Conservation (phyloP, 2,888 invertebrate species). For the Brenthis hecate region DNA sequence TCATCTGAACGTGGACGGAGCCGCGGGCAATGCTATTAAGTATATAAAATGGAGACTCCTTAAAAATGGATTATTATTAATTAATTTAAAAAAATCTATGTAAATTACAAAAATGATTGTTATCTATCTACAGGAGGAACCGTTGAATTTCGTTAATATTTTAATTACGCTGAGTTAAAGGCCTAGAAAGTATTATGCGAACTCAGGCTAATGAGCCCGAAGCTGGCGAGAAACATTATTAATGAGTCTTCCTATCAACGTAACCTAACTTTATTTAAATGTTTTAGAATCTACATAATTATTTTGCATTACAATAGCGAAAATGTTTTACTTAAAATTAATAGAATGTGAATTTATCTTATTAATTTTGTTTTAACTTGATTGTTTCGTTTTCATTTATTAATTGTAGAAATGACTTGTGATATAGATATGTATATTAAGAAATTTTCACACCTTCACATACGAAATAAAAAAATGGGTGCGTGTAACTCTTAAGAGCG, state of each 20-base stretch:
- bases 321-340: background rate
- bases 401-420: too few species aligned
- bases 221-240: constrained; percentile 37
- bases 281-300: constrained; percentile 7
- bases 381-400: too few species aligned
- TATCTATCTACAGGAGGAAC: constrained; percentile 11
- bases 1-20: too few species aligned
- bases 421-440: too few species aligned
- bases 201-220: constrained; percentile 37
- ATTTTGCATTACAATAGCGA: constrained; percentile 8
- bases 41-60: background rate
- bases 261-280: constrained; percentile 25
- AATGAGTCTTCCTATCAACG: constrained; percentile 34
- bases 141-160: constrained; percentile 24
- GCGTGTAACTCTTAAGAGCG: too few species aligned
- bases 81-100: background rate
- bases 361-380: too few species aligned
- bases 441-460: too few species aligned
- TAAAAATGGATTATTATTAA: background rate
- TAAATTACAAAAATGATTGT: constrained; percentile 3
- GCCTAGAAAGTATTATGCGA: constrained; percentile 39
- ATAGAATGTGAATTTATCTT: too few species aligned
- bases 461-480: too few species aligned
- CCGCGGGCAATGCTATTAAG: too few species aligned
- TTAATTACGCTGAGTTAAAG: constrained; percentile 36